Base-by-base conservation (phyloP, 2,888 invertebrate species). In the Tethea ocularis region DNA sequence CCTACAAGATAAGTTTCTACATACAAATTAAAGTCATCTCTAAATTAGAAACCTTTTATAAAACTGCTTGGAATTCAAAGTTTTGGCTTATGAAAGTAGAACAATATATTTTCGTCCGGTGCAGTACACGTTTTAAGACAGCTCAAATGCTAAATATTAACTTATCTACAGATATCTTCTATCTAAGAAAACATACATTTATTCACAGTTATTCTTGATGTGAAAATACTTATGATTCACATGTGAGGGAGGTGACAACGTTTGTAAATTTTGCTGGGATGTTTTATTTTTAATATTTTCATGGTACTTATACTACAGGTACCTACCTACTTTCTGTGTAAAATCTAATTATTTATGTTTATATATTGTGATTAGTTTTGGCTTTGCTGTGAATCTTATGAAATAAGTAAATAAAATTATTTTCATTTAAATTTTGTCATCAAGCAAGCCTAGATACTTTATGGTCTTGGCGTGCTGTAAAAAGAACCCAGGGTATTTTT, bases 151-250 rank as follows among this genome's bases (percentile, higher is more conserved):
- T 57, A 53, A 46, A 58, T 53, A 54, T 58, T 41, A 55, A 38
- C 58, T 58, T 54, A 58, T 56, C 46, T 46, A n/a, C 53, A 56
- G n/a, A n/a, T n/a, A n/a, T n/a, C n/a, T n/a, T n/a, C n/a, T n/a
- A n/a, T 24, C 17, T 52, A 20, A 57, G 57, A 61, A 51, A 64
- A 61, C 57, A 57, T 53, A 55, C 63, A 63, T 69, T 70, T 72
- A 67, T 69, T 70, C 64, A 62, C 62, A 68, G 69, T 67, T 59
- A 64, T 58, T 63, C 61, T 68, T 53, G 46, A 20, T 46, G 51
- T 57, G 59, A 60, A n/a, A n/a, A n/a, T n/a, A 59, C 61, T 56
- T 53, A 51, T 58, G 61, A 61, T 59, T 59, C 53, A 52, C 10
- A n/a, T 58, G 58, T 64, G 63, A 58, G 58, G 51, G 63, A 58